Evolutionary conservation across 2,113 vertebrate genomes (phyloP).

Genomic region (Burhinus oedicnemus): DNA sequence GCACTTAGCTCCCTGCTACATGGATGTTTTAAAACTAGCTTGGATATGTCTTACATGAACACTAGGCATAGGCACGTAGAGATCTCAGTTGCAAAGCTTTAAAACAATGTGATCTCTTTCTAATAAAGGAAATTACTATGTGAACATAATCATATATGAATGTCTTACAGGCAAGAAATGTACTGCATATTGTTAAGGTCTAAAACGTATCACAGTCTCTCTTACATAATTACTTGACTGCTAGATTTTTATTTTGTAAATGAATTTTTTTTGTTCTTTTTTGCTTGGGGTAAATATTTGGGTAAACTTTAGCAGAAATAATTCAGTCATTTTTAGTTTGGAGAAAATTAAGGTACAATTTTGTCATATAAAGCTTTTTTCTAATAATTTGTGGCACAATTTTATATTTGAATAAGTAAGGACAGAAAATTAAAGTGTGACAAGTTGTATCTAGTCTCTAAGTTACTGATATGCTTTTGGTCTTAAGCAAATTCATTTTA

Average conservation of each 20-base stretch:
- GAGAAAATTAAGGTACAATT: neutral
- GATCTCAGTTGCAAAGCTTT: neutral
- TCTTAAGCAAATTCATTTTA: neutral
- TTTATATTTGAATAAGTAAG: neutral
- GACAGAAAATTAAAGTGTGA: neutral
- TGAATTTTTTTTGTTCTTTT: neutral
- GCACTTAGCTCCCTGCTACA: neutral
- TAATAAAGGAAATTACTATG: neutral
- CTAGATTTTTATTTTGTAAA: neutral
- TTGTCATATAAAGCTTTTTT: neutral
- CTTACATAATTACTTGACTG: neutral
- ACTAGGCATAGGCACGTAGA: neutral
- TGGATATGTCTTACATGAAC: neutral
- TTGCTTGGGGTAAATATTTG: neutral
- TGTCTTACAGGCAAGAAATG: neutral
- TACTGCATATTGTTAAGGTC: neutral
- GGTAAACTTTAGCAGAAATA: neutral
- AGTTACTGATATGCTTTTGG: neutral
- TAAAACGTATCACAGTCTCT: neutral
- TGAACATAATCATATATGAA: neutral
- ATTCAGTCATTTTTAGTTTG: neutral
- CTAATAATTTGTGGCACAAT: neutral
- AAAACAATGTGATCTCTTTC: neutral
- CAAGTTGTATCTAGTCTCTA: neutral
- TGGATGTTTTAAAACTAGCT: neutral